Evolutionary conservation across 37 sponge, comb jelly and placozoan genomes (phyloP).

Genomic region (Halichondria panicea): DNA sequence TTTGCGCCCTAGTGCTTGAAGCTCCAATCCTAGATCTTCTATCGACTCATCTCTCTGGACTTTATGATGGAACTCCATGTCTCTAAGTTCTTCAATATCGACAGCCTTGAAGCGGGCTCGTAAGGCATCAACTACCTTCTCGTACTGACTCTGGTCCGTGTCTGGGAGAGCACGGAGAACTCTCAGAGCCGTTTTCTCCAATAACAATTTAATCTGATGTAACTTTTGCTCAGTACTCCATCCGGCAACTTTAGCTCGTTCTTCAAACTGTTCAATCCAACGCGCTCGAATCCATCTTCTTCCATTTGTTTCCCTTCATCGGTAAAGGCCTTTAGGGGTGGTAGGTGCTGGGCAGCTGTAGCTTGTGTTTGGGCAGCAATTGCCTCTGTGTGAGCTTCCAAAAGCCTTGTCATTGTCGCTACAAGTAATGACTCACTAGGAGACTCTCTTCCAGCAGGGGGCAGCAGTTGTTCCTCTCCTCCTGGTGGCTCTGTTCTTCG

Average conservation of each 20-base stretch:
- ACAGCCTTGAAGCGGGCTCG: background rate
- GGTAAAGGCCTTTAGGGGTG: conserved; percentile 15
- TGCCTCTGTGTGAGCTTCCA: background rate
- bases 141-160: conserved; percentile 3
- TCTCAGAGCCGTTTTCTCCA: conserved; percentile 22
- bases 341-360: background rate
- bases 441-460: too few relatives aligned
- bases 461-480: too few relatives aligned
- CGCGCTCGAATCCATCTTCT: conserved; percentile 21
- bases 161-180: conserved; percentile 7
- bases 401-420: too few relatives aligned
- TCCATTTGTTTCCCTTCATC: conserved; percentile 10
- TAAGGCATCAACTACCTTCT: background rate
- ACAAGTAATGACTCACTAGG: too few relatives aligned
- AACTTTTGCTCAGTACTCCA: conserved; percentile 25
- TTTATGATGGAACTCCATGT: conserved; percentile 8
- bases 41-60: conserved; percentile 1
- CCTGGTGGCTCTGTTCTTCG: too few relatives aligned
- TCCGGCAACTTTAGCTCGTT: conserved; percentile 7
- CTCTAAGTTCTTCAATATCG: conserved; percentile 7
- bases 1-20: conserved; percentile 10
- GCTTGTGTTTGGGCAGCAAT: background rate
- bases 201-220: conserved; percentile 21
- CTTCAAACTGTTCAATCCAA: conserved; percentile 38
- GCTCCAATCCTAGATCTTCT: conserved; percentile 6